Conservation (phyloP, 1,140 invertebrate species). For the Ceratina australensis region DNA sequence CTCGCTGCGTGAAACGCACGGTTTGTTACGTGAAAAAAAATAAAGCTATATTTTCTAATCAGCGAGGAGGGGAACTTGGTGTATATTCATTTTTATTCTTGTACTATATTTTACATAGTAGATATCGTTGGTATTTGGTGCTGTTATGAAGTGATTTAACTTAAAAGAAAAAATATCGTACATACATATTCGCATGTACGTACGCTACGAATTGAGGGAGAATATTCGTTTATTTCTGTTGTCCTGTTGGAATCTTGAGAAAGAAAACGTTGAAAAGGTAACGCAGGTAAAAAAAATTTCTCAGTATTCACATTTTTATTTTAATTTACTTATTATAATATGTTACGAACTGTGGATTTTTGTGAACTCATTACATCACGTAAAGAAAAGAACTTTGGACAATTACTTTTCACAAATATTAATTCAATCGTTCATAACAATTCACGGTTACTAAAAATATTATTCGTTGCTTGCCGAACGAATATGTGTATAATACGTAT, state of each 20-base stretch:
- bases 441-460: conserved; percentile 10
- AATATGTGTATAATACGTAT: conserved; percentile 1
- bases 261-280: no score
- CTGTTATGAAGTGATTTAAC: conserved; percentile 10
- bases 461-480: conserved; percentile 10
- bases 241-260: background rate
- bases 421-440: background rate
- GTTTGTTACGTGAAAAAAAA: background rate
- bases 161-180: background rate
- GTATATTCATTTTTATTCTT: conserved; percentile 24
- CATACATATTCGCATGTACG: background rate
- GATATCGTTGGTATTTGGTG: conserved; percentile 11
- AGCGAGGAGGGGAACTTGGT: background rate
- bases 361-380: no score
- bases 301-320: background rate
- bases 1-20: no score
- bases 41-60: conserved; percentile 3
- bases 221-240: background rate
- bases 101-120: conserved; percentile 12
- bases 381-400: no score
- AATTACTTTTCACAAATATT: no score
- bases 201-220: background rate
- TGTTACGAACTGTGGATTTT: no score
- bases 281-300: no score
- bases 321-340: no score